Percentiles rank a stretch among this genome's conserved stretches.
Evolutionary conservation across 2,113 vertebrate species (phyloP).

Genomic region (Phyllopteryx taeniolatus): DNA sequence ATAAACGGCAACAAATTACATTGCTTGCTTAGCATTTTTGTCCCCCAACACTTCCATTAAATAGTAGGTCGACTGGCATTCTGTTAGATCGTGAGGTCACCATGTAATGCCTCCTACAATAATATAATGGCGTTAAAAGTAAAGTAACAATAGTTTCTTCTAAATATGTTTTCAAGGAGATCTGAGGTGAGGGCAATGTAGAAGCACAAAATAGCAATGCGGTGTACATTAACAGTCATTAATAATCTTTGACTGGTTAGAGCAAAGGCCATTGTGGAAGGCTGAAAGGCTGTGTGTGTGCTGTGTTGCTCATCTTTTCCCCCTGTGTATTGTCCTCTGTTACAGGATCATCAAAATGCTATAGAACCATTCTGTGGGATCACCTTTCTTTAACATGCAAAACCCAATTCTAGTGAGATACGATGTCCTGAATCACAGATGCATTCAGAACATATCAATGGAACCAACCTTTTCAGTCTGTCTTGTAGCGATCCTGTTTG

Average conservation of each 20-base stretch:
- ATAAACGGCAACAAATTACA: neutral
- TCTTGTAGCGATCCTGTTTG: conserved; percentile 42
- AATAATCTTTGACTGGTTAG: conserved; percentile 63
- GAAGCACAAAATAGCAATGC: conserved; percentile 44
- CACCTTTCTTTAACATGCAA: conserved; percentile 38
- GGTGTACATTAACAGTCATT: conserved; percentile 63
- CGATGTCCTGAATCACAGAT: conserved; percentile 34
- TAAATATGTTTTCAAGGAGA: conserved; percentile 6
- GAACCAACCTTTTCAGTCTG: conserved; percentile 20
- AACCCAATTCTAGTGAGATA: conserved; percentile 57
- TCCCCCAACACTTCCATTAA: neutral
- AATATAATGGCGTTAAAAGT: neutral
- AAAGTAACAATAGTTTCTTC: neutral
- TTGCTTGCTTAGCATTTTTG: neutral
- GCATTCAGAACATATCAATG: neutral
- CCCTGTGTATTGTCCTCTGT: conserved; percentile 37
- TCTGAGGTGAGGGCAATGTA: conserved; percentile 41
- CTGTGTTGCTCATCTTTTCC: conserved; percentile 38
- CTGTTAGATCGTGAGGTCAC: neutral
- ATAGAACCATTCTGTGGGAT: conserved; percentile 43
- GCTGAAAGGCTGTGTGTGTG: conserved; percentile 49
- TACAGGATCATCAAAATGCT: conserved; percentile 39
- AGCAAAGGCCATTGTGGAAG: conserved; percentile 50
- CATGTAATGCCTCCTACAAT: neutral
- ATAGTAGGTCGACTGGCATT: neutral